These are phyloP conservation scores for Characodon lateralis DNA, from an alignment of 2,797 vertebrate species.

Conservation along the genomic window DNA sequence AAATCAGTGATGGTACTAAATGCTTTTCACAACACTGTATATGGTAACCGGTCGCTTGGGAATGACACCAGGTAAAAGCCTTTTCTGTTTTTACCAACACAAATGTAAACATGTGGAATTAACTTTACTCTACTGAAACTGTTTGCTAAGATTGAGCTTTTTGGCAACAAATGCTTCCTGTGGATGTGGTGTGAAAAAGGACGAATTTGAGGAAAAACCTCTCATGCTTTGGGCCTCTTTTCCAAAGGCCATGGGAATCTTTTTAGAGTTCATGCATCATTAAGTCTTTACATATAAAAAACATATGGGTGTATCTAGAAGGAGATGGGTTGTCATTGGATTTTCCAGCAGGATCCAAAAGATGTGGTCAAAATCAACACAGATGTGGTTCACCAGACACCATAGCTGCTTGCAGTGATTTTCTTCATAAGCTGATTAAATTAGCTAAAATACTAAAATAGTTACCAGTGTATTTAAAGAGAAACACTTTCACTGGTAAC, in stretches of 20 bases:
- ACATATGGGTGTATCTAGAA: neutral
- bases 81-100: too few species aligned
- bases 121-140: too few species aligned
- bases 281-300: neutral
- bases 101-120: too few species aligned
- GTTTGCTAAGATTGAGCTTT: neutral
- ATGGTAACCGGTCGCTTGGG: too few species aligned
- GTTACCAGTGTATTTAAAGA: neutral
- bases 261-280: neutral
- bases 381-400: neutral
- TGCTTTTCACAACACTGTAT: too few species aligned
- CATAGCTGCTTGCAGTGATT: neutral
- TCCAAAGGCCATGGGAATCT: neutral
- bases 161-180: neutral
- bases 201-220: too few species aligned
- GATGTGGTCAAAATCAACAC: neutral
- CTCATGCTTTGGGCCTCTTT: neutral
- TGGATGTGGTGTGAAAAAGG: neutral
- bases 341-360: neutral
- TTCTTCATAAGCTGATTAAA: neutral
- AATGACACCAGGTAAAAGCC: too few species aligned
- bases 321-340: neutral
- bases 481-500: constrained; percentile 17
- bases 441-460: neutral
- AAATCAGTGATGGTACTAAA: too few species aligned